phyloP scores from a whole-genome alignment of 1,140 invertebrate genomes.

The Bemisia tabaci region DNA sequence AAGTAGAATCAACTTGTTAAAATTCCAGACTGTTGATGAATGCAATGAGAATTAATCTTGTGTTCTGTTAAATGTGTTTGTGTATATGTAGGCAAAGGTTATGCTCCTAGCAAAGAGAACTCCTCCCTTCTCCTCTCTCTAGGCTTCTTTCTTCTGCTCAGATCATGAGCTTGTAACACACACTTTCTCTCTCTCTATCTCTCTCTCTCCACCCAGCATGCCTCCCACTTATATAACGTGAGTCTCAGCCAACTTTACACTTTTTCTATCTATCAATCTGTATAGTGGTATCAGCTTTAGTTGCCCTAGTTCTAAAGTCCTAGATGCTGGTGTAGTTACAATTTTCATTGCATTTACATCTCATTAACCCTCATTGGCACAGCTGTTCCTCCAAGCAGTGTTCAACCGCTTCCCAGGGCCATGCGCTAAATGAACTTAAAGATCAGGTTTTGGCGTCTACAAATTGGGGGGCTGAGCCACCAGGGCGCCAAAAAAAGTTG shows the following conservation, averaged over 20 bases:
- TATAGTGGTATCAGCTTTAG: not conserved
- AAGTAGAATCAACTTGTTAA: no score
- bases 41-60: no score
- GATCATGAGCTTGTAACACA: slow-evolving; percentile 35
- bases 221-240: not conserved
- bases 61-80: slow-evolving; percentile 69
- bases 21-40: no score
- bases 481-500: no score
- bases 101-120: slow-evolving; percentile 24
- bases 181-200: slow-evolving; percentile 17
- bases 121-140: slow-evolving; percentile 39
- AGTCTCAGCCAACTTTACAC: not conserved
- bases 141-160: slow-evolving; percentile 38
- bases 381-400: no score
- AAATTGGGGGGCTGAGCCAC: no score
- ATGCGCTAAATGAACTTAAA: no score
- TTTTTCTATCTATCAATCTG: not conserved
- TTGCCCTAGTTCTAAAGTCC: not conserved
- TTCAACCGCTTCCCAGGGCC: no score
- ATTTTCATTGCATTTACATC: not conserved
- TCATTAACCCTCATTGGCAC: no score
- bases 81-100: slow-evolving; percentile 36
- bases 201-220: not conserved
- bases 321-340: not conserved
- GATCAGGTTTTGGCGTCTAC: no score